A percentile compares a stretch with the other conserved stretches of the same genome.
These are phyloP conservation scores for Drosophila varians DNA, from an alignment of 1,140 invertebrate species.

Conservation along the genomic window DNA sequence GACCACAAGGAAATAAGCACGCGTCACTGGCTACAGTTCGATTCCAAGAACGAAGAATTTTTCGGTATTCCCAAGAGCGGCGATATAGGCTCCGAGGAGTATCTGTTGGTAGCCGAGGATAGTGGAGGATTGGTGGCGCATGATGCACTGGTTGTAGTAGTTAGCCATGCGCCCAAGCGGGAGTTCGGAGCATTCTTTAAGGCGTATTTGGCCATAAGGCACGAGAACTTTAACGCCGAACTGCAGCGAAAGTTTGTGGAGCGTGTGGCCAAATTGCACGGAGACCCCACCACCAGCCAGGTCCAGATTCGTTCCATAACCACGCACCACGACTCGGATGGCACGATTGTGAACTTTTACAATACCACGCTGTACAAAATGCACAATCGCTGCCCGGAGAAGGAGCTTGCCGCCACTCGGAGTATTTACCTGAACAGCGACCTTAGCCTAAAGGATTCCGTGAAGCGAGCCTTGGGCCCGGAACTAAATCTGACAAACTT, in stretches of 20 bases:
- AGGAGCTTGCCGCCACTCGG: conserved; percentile 89
- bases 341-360: conserved; percentile 83
- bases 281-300: conserved; percentile 89
- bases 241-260: conserved; percentile 91
- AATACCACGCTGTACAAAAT: conserved; percentile 87
- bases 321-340: conserved; percentile 68
- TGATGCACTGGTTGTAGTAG: conserved; percentile 91
- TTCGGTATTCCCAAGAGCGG: conserved; percentile 90
- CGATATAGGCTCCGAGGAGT: conserved; percentile 89
- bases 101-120: conserved; percentile 89
- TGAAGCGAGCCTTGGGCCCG: conserved; percentile 89
- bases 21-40: conserved; percentile 95
- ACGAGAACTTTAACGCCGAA: conserved; percentile 89
- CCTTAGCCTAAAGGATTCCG: conserved; percentile 86
- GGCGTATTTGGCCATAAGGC: conserved; percentile 90
- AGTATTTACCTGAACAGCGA: conserved; percentile 88
- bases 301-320: conserved; percentile 87
- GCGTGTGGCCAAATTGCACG: conserved; percentile 90
- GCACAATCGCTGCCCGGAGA: conserved; percentile 89
- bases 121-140: conserved; percentile 88
- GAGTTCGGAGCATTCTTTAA: conserved; percentile 89
- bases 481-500: conserved; percentile 89
- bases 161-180: conserved; percentile 85
- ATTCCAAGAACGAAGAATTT: conserved; percentile 94
- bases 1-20: conserved; percentile 88